Evolutionary conservation across 2,888 invertebrate species (phyloP), one percentile per base, ranked within the genome.

Genomic region (Watsonalla cultraria): DNA sequence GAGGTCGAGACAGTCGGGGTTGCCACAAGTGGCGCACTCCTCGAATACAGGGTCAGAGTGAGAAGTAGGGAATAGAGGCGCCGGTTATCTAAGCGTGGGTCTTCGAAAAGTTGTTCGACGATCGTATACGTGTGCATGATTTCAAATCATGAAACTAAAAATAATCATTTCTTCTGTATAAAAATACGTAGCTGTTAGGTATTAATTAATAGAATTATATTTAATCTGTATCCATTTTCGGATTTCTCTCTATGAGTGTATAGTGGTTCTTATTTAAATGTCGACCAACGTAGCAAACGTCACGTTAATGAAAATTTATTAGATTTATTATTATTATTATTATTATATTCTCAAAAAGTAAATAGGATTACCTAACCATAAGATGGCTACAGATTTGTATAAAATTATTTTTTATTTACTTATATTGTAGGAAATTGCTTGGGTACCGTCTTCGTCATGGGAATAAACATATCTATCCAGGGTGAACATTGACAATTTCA

Each of bases 241-340:
- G 89, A 88, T 87, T 90, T 89, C 90, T 90, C 90, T 90, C 90
- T 90, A 90, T 89, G 86, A 89, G 85, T 89, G 88, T 90, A 90
- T 90, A 90, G 89, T 86, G 88, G 86, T 86, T 89, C 87, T 88
- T 89, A 82, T 88, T 89, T 87, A 83, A 79, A 90, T 88, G 86
- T 90, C 88, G 90, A 90, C 90, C 90, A 90, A 90, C 88, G 82
- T 90, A 90, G 90, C 82, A 83, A 85, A 88, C 84, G 81, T 89
- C 86, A 84, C 86, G 86, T 90, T 90, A 88, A 82, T 86, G 80
- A 86, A 89, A 90, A 86, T 89, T 88, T 88, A 90, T 88, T 90
- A 90, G 90, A 89, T 84, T 42, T 86, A 86, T 88, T 87, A 85
- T 83, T 80, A 82, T 73, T 73, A 74, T 66, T 11, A 68, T 68